Evolutionary conservation across 2,888 invertebrate species (phyloP).

Genomic region (Sisyra terminalis): DNA sequence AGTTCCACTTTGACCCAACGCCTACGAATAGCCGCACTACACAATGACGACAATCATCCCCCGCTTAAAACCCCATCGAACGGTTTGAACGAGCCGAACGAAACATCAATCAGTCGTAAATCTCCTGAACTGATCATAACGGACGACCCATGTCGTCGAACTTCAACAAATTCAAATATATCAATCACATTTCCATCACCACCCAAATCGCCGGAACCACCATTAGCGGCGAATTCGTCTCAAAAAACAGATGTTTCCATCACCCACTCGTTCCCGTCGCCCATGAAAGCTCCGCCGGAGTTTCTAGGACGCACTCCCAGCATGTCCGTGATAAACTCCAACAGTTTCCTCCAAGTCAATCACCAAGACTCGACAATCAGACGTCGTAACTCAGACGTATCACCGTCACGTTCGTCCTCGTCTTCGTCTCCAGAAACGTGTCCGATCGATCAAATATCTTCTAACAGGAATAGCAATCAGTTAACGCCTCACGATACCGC

Average conservation of each 20-base stretch:
- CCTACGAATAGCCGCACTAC: constrained; percentile 28
- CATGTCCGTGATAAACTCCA: too few species aligned
- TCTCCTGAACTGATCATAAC: background rate
- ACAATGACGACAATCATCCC: constrained; percentile 11
- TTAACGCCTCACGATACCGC: background rate
- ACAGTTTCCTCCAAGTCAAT: too few species aligned
- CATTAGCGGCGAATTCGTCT: background rate
- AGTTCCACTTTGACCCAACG: constrained; percentile 44
- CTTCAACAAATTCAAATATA: background rate
- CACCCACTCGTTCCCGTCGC: too few species aligned
- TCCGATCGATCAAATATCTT: background rate
- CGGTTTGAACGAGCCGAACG: background rate
- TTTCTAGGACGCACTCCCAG: too few species aligned
- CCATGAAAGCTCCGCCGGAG: too few species aligned
- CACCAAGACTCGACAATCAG: too few species aligned
- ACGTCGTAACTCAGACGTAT: too few species aligned
- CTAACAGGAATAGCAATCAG: background rate
- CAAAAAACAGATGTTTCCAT: background rate
- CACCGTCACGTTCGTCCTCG: background rate
- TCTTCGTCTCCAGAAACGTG: background rate
- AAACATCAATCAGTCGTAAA: background rate
- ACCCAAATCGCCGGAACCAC: background rate
- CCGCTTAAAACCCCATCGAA: constrained; percentile 21
- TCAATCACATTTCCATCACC: constrained; percentile 2
- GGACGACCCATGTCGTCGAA: background rate